Evolutionary conservation across 2,797 vertebrate genomes (phyloP).

Genomic region (Arrhamphus sclerolepis): DNA sequence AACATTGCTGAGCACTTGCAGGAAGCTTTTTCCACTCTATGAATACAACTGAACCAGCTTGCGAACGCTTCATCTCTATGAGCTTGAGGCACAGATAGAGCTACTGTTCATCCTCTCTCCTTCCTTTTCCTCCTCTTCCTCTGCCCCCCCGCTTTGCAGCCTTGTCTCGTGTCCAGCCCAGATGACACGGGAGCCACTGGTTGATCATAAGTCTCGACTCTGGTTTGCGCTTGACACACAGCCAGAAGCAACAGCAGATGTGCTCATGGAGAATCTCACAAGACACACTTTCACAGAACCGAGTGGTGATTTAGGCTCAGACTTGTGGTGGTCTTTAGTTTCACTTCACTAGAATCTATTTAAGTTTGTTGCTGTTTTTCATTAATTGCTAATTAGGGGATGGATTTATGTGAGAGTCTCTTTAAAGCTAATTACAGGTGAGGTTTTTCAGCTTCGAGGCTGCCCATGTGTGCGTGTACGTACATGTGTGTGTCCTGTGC

Average conservation of each 20-base stretch:
- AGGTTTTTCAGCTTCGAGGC: slow-evolving; percentile 27
- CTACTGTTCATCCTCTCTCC: slow-evolving; percentile 53
- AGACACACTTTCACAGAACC: slow-evolving; percentile 4
- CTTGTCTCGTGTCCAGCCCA: slow-evolving; percentile 49
- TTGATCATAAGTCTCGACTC: slow-evolving; percentile 47
- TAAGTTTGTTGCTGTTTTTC: slow-evolving; percentile 18
- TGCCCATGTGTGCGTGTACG: neutral
- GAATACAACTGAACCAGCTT: slow-evolving; percentile 41
- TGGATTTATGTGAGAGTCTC: too few species aligned
- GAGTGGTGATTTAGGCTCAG: too few species aligned
- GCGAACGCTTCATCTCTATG: slow-evolving; percentile 30
- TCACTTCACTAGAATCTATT: slow-evolving; percentile 31
- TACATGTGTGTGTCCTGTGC: too few species aligned
- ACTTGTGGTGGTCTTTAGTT: slow-evolving; percentile 23
- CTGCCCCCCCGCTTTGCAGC: slow-evolving; percentile 15
- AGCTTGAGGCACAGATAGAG: slow-evolving; percentile 45
- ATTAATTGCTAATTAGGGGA: slow-evolving; percentile 24
- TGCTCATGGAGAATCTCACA: neutral
- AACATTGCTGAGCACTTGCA: slow-evolving; percentile 4
- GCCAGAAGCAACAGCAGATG: slow-evolving; percentile 7
- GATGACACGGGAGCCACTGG: slow-evolving; percentile 47
- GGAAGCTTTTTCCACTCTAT: slow-evolving; percentile 36
- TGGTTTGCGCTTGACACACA: slow-evolving; percentile 51
- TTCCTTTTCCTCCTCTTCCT: slow-evolving; percentile 27
- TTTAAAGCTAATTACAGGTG: too few species aligned